A percentile compares a stretch with the other conserved stretches of the same genome.
These are phyloP conservation scores for Sinodicranocentrus sp. DNA, from an alignment of 2,888 invertebrate species.

Conservation along the genomic window DNA sequence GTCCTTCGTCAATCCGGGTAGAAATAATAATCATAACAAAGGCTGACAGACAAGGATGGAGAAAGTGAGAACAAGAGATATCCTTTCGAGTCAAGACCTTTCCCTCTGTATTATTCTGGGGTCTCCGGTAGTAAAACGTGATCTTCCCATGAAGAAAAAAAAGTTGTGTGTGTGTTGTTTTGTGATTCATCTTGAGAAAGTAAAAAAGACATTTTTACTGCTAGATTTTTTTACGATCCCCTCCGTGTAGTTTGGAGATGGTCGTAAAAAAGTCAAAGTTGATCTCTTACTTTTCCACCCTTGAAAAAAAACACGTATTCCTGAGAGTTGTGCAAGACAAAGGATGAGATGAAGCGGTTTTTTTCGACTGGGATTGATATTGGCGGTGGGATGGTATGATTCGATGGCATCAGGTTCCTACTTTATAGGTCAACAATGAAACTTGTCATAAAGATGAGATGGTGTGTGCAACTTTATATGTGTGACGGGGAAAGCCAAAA, in stretches of 20 bases:
- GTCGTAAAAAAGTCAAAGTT: slow-evolving; percentile 56
- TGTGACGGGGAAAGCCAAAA: slow-evolving; percentile 28
- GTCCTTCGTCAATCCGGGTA: slow-evolving; percentile 9
- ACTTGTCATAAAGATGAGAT: background rate
- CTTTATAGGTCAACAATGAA: slow-evolving; percentile 15
- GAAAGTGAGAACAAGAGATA: background rate
- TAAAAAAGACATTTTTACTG: slow-evolving; percentile 17
- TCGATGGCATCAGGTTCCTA: background rate
- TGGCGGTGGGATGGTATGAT: slow-evolving; percentile 13
- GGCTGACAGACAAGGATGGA: background rate
- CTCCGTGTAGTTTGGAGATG: slow-evolving; percentile 28
- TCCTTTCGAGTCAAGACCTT: background rate
- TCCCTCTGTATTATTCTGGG: background rate
- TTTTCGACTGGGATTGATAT: background rate
- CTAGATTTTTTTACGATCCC: slow-evolving; percentile 43
- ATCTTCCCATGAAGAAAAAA: slow-evolving; percentile 7
- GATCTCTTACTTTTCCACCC: slow-evolving; percentile 28
- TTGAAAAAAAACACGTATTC: too few relatives aligned
- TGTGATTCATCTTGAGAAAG: slow-evolving; percentile 34
- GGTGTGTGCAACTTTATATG: background rate
- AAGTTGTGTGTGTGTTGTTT: slow-evolving; percentile 17
- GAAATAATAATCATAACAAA: slow-evolving; percentile 17
- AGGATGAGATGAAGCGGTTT: slow-evolving; percentile 4
- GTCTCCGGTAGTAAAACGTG: slow-evolving; percentile 10
- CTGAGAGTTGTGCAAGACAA: too few relatives aligned